Conservation (phyloP, 1,140 invertebrate genomes). For the Nasonia vitripennis region DNA sequence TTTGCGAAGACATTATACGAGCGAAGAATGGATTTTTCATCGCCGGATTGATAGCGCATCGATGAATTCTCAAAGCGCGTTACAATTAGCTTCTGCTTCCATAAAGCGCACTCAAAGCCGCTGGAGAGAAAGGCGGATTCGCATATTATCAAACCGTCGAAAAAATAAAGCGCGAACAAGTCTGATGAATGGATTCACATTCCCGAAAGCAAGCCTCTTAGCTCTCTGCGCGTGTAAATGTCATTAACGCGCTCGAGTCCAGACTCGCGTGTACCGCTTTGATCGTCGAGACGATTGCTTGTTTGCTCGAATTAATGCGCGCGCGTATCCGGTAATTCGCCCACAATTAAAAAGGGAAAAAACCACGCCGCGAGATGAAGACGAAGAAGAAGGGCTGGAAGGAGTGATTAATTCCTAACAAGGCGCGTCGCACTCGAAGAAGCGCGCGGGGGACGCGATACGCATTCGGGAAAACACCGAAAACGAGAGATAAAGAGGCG, state of each 20-base stretch:
- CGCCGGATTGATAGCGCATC: neutral
- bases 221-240: neutral
- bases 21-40: neutral
- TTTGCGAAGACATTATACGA: neutral
- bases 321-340: slow-evolving; percentile 59
- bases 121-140: neutral
- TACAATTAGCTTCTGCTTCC: neutral
- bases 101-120: neutral
- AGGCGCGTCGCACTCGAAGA: slow-evolving; percentile 53
- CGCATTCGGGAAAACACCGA: neutral
- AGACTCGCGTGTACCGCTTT: slow-evolving; percentile 25
- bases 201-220: slow-evolving; percentile 28
- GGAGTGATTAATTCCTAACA: slow-evolving; percentile 71
- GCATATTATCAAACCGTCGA: too few species aligned
- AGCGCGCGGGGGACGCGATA: slow-evolving; percentile 13
- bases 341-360: slow-evolving; percentile 66
- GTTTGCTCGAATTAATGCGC: slow-evolving; percentile 12
- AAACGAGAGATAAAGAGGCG: slow-evolving; percentile 20
- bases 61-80: neutral
- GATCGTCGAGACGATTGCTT: slow-evolving; percentile 32
- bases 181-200: neutral
- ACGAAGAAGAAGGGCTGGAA: slow-evolving; percentile 54
- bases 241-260: slow-evolving; percentile 56
- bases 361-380: neutral
- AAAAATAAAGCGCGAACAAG: neutral